Conservation (phyloP, 2,888 invertebrate genomes). For the Buathra laborator region DNA sequence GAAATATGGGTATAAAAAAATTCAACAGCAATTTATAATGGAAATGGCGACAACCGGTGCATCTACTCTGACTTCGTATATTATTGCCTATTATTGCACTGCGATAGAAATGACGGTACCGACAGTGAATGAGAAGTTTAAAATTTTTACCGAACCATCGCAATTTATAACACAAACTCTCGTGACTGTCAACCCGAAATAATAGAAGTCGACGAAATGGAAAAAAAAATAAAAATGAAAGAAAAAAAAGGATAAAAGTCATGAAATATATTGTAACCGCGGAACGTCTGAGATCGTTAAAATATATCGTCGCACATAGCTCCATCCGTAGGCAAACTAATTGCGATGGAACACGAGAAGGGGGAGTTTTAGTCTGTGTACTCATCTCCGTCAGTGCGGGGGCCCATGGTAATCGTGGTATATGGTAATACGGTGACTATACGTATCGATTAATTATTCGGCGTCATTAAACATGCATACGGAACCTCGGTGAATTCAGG, state of each 20-base stretch:
- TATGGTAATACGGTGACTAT: constrained; percentile 66
- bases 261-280: neutral
- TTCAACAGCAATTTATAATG: too few species aligned
- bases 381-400: constrained; percentile 8
- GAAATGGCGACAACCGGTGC: too few species aligned
- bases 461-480: constrained; percentile 70
- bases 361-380: constrained; percentile 13
- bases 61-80: too few species aligned
- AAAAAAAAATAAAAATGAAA: neutral
- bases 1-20: too few species aligned
- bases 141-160: too few species aligned
- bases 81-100: too few species aligned
- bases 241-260: neutral
- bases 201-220: neutral
- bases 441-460: constrained; percentile 69
- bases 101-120: too few species aligned
- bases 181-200: too few species aligned
- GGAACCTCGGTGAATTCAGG: constrained; percentile 62
- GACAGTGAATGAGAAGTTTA: too few species aligned
- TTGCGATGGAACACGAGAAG: neutral
- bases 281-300: neutral
- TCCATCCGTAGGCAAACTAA: constrained; percentile 17
- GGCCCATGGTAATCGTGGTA: constrained; percentile 58
- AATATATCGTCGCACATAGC: constrained; percentile 4
- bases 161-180: too few species aligned